Evolutionary conservation across 2,888 invertebrate genomes (phyloP).

Genomic region (Napeogenes sylphis): DNA sequence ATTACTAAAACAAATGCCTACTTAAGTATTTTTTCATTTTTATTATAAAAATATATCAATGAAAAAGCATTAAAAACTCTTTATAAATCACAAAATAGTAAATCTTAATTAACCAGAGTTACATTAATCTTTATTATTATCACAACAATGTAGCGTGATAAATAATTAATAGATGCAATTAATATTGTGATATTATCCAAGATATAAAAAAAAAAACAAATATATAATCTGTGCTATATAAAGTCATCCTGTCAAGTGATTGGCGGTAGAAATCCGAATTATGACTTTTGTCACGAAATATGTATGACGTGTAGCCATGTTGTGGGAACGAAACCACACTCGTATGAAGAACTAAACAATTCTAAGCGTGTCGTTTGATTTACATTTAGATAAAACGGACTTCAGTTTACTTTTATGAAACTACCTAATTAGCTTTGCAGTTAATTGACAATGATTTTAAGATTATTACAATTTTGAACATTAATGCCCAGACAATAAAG

Average conservation of each 20-base stretch:
- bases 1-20: not conserved
- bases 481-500: not conserved
- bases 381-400: slow-evolving; percentile 33
- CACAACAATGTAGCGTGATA: too few species aligned
- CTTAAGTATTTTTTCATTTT: too few species aligned
- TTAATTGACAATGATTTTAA: slow-evolving; percentile 1
- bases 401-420: slow-evolving; percentile 17
- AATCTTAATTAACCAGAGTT: too few species aligned
- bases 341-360: slow-evolving; percentile 27
- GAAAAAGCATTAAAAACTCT: too few species aligned
- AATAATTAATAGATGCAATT: too few species aligned
- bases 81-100: too few species aligned
- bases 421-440: slow-evolving; percentile 19
- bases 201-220: too few species aligned
- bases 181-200: too few species aligned
- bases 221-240: too few species aligned
- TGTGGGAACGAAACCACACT: slow-evolving; percentile 30
- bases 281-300: slow-evolving; percentile 35
- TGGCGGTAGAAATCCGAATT: slow-evolving; percentile 24
- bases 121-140: too few species aligned
- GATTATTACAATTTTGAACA: not conserved
- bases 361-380: slow-evolving; percentile 31
- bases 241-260: slow-evolving; percentile 7
- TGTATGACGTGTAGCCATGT: slow-evolving; percentile 28
- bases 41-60: not conserved